These are phyloP conservation scores for Deladenus siricidicola DNA, from an alignment of 2,888 invertebrate genomes.

Conservation along the genomic window DNA sequence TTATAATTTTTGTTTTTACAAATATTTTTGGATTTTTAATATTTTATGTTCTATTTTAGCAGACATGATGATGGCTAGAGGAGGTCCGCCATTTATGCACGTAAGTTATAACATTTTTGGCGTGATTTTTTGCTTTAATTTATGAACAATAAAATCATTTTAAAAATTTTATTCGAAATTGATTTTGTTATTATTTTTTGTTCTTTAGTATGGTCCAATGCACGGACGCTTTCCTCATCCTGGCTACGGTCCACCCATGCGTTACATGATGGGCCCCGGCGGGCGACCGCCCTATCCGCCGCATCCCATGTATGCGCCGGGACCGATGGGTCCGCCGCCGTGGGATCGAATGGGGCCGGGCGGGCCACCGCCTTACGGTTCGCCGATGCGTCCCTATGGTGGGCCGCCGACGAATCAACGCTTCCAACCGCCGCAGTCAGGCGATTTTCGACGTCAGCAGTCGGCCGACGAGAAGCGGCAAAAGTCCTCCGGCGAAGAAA, in stretches of 20 bases:
- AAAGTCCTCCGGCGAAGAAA: background rate
- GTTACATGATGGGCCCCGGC: background rate
- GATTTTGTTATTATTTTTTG: no score
- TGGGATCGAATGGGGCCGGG: background rate
- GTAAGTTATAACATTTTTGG: background rate
- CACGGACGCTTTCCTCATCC: no score
- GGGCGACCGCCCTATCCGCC: background rate
- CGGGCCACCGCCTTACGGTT: background rate
- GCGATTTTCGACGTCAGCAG: background rate
- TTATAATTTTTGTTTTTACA: background rate
- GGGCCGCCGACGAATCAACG: background rate
- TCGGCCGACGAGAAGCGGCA: background rate
- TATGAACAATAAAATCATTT: no score
- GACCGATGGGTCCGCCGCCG: background rate
- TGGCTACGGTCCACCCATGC: background rate
- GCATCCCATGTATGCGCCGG: background rate
- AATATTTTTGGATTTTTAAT: background rate
- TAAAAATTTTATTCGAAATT: background rate
- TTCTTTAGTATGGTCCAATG: no score
- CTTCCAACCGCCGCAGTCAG: no score
- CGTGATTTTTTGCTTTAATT: background rate
- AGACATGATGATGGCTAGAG: background rate
- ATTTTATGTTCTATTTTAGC: background rate
- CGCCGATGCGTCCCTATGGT: background rate
- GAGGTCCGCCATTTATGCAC: background rate